These are phyloP conservation scores for Nannoperca australis DNA, from an alignment of 2,797 vertebrate genomes.

Conservation along the genomic window DNA sequence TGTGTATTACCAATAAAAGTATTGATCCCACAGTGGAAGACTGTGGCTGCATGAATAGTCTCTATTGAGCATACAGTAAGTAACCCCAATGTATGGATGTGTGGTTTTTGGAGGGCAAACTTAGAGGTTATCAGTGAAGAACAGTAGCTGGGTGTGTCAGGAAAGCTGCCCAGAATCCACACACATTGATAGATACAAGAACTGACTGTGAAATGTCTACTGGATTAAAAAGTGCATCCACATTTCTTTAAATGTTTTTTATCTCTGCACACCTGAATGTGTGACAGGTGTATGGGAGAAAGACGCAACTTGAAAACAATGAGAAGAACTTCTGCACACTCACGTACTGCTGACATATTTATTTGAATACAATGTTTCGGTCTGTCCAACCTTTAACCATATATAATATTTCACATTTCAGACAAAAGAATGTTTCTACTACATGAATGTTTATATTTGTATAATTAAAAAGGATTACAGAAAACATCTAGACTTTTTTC, in stretches of 20 bases:
- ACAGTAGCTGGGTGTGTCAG: slow-evolving; percentile 32
- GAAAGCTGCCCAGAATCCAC: not conserved
- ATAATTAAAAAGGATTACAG: no score
- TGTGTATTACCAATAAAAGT: slow-evolving; percentile 4
- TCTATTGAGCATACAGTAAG: slow-evolving; percentile 27
- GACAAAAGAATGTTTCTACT: no score
- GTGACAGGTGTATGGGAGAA: no score
- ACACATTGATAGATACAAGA: not conserved
- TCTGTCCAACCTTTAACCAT: no score
- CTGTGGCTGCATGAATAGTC: slow-evolving; percentile 33
- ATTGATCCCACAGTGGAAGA: slow-evolving; percentile 51
- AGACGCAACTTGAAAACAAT: no score
- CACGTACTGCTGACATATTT: no score
- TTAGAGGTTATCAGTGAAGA: slow-evolving; percentile 48
- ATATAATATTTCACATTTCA: no score
- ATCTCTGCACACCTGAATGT: no score
- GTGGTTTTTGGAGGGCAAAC: not conserved
- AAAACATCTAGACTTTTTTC: no score
- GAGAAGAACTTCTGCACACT: no score
- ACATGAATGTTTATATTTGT: no score
- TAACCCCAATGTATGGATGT: slow-evolving; percentile 35
- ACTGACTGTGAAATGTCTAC: not conserved
- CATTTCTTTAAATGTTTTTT: not conserved
- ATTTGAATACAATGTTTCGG: no score
- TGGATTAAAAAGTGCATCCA: not conserved